Percentiles rank a stretch among this genome's conserved stretches.
phyloP scores from a whole-genome alignment of 2,113 vertebrate genomes.

The Zeus faber region DNA sequence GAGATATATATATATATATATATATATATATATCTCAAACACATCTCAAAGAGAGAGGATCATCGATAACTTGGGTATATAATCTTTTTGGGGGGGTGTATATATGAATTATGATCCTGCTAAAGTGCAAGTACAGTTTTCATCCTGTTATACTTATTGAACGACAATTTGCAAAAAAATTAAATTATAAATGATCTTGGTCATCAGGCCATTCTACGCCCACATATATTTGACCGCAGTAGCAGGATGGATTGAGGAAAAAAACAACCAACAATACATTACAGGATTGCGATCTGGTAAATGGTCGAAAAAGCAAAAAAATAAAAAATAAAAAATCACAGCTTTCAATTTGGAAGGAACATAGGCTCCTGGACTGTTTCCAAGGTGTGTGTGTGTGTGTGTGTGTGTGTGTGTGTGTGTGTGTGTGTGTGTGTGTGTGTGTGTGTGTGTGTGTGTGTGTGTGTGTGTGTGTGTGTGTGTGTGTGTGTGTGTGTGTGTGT shows the following conservation, averaged over 20 bases:
- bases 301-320: conserved; percentile 37
- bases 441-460: not conserved
- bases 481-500: not conserved
- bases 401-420: conserved; percentile 8
- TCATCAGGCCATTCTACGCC: conserved; percentile 32
- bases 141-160: too few relatives aligned
- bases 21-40: too few relatives aligned
- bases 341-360: conserved; percentile 44
- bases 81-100: too few relatives aligned
- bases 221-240: conserved; percentile 18
- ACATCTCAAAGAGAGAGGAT: too few relatives aligned
- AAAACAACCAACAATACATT: conserved; percentile 36
- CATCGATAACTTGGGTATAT: too few relatives aligned
- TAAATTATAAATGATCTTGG: too few relatives aligned
- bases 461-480: conserved; percentile 1
- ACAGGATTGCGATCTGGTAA: conserved; percentile 22
- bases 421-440: conserved; percentile 8
- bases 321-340: too few relatives aligned
- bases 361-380: conserved; percentile 23
- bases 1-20: too few relatives aligned
- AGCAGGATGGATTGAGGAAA: conserved; percentile 4
- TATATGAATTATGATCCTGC: too few relatives aligned
- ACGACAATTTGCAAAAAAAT: too few relatives aligned
- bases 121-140: too few relatives aligned
- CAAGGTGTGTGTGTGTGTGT: conserved; percentile 28